Base-by-base conservation (phyloP, 2,888 invertebrate species). In the Caenorhabditis uteleia region DNA sequence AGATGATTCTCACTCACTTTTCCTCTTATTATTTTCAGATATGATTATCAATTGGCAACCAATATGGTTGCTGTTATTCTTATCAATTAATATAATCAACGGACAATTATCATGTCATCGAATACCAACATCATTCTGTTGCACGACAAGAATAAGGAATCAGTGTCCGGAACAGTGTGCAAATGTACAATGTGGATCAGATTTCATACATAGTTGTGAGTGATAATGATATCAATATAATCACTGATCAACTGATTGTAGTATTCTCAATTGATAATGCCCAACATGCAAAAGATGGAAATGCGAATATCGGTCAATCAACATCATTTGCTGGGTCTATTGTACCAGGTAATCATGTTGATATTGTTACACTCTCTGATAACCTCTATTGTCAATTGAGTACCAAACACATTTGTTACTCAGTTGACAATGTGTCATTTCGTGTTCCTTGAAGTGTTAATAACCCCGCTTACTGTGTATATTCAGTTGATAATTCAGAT, bases 41-140 rank as follows among this genome's bases (percentile, higher is more conserved):
- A n/a, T n/a, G n/a, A n/a, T n/a, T n/a, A n/a, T n/a, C n/a, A n/a
- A n/a, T n/a, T n/a, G n/a, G n/a, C n/a, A n/a, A n/a, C n/a, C n/a
- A n/a, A n/a, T n/a, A n/a, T n/a, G n/a, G n/a, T n/a, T n/a, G n/a
- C n/a, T n/a, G n/a, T n/a, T n/a, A n/a, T n/a, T n/a, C n/a, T n/a
- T n/a, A n/a, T n/a, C n/a, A n/a, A n/a, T 20, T 4, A 33, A 33
- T 14, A n/a, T 33, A 16, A 20, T 20, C 3, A 16, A n/a, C 16
- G 16, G 18, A 5, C 66, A 62, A 20, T 45, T 70, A 0, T 59
- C 64, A 26, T 75, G 75, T 42, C 33, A 65, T 23, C 60, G 75
- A 31, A 58, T 75, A 38, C 70, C 70, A 27, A 49, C 54, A 4
- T 67, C 70, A 0, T 73, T 75, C 49, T 75, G 75, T 36, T 75